These are phyloP conservation scores for Epinotia nisella DNA, from an alignment of 2,888 invertebrate genomes.

Conservation along the genomic window DNA sequence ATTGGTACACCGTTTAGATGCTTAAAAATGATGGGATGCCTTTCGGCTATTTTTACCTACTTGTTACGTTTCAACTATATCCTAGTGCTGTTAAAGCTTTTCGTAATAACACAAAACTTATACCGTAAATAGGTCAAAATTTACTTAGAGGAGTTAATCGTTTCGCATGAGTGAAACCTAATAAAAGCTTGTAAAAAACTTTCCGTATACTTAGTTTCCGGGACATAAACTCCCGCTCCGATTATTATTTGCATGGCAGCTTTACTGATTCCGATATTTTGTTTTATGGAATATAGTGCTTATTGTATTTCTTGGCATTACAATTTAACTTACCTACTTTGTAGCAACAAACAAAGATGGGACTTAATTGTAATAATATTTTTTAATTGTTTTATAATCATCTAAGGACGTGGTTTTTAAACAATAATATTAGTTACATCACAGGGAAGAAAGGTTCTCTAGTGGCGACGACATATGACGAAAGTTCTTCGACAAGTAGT, in stretches of 20 bases:
- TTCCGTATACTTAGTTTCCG: conserved; percentile 70
- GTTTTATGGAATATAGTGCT: conserved; percentile 45
- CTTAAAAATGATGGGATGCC: too few species aligned
- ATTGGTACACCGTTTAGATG: neutral
- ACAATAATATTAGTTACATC: neutral
- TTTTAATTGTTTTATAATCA: neutral
- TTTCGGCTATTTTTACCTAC: neutral
- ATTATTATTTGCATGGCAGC: conserved; percentile 57
- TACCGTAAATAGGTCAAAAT: conserved; percentile 3
- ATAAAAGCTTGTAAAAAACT: conserved; percentile 55
- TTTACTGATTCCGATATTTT: conserved; percentile 46
- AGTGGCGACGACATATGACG: neutral
- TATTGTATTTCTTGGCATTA: conserved; percentile 12
- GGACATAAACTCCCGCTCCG: conserved; percentile 65
- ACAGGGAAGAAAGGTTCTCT: neutral
- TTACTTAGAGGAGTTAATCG: neutral
- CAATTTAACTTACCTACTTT: neutral
- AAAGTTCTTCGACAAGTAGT: neutral
- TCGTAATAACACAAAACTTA: neutral
- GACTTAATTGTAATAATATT: too few species aligned
- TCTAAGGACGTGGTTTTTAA: neutral
- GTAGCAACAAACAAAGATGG: neutral
- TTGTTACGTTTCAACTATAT: neutral
- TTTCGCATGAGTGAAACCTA: conserved; percentile 9
- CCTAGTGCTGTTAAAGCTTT: neutral